phyloP scores from a whole-genome alignment of 2,888 invertebrate species.

The Phymatocera aterrima region DNA sequence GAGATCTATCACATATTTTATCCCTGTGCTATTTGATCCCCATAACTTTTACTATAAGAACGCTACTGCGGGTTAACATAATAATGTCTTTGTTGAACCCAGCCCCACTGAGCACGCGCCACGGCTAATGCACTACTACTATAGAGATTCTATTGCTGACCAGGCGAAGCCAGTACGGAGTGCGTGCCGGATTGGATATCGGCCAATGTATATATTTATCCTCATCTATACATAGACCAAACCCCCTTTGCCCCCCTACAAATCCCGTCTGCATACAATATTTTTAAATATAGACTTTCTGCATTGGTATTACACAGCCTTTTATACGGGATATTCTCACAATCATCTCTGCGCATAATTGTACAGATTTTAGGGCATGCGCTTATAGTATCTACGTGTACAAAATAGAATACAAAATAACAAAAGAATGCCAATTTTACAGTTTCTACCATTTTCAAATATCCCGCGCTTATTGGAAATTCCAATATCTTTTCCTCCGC shows the following conservation, averaged over 20 bases:
- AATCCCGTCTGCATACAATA: conserved; percentile 10
- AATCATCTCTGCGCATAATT: background rate
- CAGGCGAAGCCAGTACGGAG: conserved; percentile 51
- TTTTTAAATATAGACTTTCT: background rate
- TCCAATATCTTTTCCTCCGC: background rate
- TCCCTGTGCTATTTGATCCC: background rate
- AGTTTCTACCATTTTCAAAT: background rate
- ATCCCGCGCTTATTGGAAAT: background rate
- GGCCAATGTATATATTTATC: conserved; percentile 73
- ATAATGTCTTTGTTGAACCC: conserved; percentile 30
- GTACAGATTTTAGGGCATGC: background rate
- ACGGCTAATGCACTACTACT: conserved; percentile 30
- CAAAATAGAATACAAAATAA: background rate
- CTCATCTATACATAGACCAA: conserved; percentile 70
- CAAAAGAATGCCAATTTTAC: background rate
- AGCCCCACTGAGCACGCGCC: conserved; percentile 6
- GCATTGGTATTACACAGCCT: background rate
- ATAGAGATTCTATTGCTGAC: conserved; percentile 27
- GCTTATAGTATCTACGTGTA: background rate
- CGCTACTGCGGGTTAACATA: conserved; percentile 5
- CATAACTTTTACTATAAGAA: too few species aligned
- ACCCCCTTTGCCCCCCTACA: background rate
- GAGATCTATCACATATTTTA: background rate
- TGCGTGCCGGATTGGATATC: conserved; percentile 64
- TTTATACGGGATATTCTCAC: background rate